These are phyloP conservation scores for Apteryx owenii DNA, from an alignment of 2,113 vertebrate genomes.

Conservation along the genomic window DNA sequence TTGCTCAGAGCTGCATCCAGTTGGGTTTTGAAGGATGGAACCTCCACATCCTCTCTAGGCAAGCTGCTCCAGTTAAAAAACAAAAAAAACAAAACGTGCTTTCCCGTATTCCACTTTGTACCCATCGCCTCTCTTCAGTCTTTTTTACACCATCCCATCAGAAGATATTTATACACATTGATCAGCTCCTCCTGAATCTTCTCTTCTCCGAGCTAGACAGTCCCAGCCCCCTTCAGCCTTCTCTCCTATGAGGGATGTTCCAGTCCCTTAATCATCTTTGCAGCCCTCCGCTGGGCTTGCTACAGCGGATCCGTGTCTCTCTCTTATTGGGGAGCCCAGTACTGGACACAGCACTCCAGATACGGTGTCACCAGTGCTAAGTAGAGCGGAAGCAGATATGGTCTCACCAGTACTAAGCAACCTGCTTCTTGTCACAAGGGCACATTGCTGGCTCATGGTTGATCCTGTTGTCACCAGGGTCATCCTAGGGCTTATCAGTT, in stretches of 20 bases:
- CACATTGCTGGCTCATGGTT: background rate
- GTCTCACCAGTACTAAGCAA: no score
- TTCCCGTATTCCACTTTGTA: background rate
- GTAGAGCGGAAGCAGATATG: no score
- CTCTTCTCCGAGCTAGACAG: background rate
- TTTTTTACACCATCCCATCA: background rate
- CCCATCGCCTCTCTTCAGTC: background rate
- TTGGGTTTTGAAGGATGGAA: background rate
- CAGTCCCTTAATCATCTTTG: background rate
- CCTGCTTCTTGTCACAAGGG: rapidly evolving
- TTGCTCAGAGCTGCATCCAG: no score
- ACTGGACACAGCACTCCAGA: rapidly evolving
- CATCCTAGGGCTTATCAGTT: background rate
- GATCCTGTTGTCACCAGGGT: rapidly evolving
- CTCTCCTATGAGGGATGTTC: background rate
- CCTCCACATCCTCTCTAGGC: background rate
- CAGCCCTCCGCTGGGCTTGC: background rate
- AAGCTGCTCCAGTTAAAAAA: background rate
- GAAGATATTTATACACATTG: rapidly evolving
- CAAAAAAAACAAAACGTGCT: no score
- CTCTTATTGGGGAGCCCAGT: background rate
- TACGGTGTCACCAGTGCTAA: no score
- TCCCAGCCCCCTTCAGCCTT: background rate
- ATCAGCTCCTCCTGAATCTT: background rate
- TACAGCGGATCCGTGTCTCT: rapidly evolving